Evolutionary conservation across 2,888 invertebrate species (phyloP).

Genomic region (Thalpophila matura): DNA sequence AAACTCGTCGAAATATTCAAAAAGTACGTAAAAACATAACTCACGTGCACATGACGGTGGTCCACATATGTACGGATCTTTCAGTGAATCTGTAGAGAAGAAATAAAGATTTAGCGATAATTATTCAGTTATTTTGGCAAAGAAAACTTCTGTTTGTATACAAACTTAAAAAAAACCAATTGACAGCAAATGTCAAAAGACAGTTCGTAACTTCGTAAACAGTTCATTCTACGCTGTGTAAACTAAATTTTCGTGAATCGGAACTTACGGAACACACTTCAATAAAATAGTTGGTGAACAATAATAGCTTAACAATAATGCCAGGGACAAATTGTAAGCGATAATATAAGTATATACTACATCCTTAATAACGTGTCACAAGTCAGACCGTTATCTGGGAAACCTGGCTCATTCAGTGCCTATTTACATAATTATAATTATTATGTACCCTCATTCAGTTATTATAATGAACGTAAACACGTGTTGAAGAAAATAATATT

Average conservation of each 20-base stretch:
- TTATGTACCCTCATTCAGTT: constrained; percentile 18
- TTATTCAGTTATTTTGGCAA: constrained; percentile 11
- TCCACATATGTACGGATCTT: constrained; percentile 94
- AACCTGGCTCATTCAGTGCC: constrained; percentile 29
- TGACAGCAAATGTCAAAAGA: not conserved
- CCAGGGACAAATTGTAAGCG: not conserved
- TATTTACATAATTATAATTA: not conserved
- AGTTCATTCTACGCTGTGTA: not conserved
- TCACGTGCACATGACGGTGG: constrained; percentile 92
- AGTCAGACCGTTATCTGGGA: constrained; percentile 29
- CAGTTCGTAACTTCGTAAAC: not conserved
- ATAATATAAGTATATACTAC: not conserved
- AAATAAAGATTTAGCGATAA: not conserved
- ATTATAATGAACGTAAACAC: constrained; percentile 38
- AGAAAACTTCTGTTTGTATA: constrained; percentile 24
- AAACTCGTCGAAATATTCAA: not conserved
- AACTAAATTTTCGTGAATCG: too few species aligned
- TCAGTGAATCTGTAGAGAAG: constrained; percentile 92
- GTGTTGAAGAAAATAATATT: constrained; percentile 10
- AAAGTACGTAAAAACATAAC: constrained; percentile 60
- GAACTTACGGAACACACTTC: not conserved
- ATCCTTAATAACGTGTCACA: constrained; percentile 24
- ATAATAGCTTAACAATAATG: too few species aligned
- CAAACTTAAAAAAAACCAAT: constrained; percentile 18
- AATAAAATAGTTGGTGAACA: too few species aligned